phyloP scores from a whole-genome alignment of 30 jellyfish, hydroid and myxozoan genomes.

The Chrysaora quinquecirrha region DNA sequence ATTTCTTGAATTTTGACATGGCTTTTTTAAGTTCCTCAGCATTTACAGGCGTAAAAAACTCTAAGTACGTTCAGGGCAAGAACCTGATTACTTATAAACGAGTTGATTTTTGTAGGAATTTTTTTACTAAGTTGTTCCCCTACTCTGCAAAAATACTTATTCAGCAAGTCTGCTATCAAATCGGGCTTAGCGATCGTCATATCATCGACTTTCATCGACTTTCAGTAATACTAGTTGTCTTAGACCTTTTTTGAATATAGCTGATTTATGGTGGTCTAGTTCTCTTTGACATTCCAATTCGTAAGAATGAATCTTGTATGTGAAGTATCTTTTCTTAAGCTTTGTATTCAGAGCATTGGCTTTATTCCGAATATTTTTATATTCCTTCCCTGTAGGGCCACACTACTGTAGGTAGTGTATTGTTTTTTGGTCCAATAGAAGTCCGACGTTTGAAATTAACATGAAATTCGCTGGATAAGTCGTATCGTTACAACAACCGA shows the following conservation, averaged over 20 bases:
- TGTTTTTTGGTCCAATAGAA: too few species aligned
- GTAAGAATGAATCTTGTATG: background rate
- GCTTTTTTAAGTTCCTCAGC: too few species aligned
- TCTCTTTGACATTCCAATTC: background rate
- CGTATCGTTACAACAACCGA: too few species aligned
- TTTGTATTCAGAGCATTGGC: background rate
- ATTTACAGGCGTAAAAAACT: too few species aligned
- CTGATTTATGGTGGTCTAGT: background rate
- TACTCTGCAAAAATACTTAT: conserved; percentile 16
- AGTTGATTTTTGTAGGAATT: too few species aligned
- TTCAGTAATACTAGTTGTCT: conserved; percentile 5
- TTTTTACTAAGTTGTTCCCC: conserved; percentile 15
- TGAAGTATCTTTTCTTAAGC: background rate
- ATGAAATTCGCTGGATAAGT: too few species aligned
- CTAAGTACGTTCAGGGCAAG: too few species aligned
- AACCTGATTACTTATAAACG: too few species aligned
- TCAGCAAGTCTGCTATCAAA: conserved; percentile 8
- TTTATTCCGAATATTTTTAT: background rate
- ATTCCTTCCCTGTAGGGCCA: too few species aligned
- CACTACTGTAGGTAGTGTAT: too few species aligned
- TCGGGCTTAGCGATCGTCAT: background rate
- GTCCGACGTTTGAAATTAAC: too few species aligned
- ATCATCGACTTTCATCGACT: conserved; percentile 4
- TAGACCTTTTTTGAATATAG: conserved; percentile 19
- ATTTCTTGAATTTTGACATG: too few species aligned